Evolutionary conservation across 1,140 invertebrate species (phyloP).

Genomic region (Pantala flavescens): DNA sequence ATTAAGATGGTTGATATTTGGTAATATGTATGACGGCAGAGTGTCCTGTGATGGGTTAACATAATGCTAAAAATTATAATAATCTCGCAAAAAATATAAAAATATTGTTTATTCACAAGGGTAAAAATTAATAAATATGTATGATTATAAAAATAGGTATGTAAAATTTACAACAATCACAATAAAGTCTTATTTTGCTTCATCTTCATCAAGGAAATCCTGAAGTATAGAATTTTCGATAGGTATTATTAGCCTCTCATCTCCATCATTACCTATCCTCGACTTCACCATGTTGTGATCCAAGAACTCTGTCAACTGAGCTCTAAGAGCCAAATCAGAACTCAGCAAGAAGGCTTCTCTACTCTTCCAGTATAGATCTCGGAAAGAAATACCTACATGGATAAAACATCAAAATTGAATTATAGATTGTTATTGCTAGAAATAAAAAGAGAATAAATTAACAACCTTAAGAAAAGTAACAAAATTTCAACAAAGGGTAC

Average conservation of each 20-base stretch:
- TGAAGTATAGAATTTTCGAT: conserved; percentile 60
- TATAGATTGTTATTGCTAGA: neutral
- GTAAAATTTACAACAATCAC: too few relatives aligned
- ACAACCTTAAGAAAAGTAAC: neutral
- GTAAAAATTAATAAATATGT: too few relatives aligned
- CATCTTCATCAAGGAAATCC: conserved; percentile 45
- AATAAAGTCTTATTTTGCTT: too few relatives aligned
- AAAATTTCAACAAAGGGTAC: too few relatives aligned
- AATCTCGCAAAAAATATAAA: too few relatives aligned
- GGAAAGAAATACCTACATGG: conserved; percentile 68
- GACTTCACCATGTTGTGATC: conserved; percentile 84
- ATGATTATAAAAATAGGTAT: too few relatives aligned
- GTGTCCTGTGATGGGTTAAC: too few relatives aligned
- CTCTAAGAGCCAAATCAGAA: conserved; percentile 73
- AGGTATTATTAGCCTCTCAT: conserved; percentile 70
- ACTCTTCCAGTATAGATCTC: conserved; percentile 70
- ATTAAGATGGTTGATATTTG: too few relatives aligned
- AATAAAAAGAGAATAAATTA: neutral
- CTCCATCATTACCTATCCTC: conserved; percentile 65
- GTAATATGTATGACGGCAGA: too few relatives aligned
- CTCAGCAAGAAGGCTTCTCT: conserved; percentile 81
- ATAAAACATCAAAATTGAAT: conserved; percentile 21
- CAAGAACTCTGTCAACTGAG: conserved; percentile 84
- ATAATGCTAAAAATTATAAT: too few relatives aligned
- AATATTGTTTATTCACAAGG: too few relatives aligned